Percentiles rank a stretch among this genome's conserved stretches.
Evolutionary conservation across 2,797 vertebrate genomes (phyloP).

Genomic region (Trematomus bernacchii): DNA sequence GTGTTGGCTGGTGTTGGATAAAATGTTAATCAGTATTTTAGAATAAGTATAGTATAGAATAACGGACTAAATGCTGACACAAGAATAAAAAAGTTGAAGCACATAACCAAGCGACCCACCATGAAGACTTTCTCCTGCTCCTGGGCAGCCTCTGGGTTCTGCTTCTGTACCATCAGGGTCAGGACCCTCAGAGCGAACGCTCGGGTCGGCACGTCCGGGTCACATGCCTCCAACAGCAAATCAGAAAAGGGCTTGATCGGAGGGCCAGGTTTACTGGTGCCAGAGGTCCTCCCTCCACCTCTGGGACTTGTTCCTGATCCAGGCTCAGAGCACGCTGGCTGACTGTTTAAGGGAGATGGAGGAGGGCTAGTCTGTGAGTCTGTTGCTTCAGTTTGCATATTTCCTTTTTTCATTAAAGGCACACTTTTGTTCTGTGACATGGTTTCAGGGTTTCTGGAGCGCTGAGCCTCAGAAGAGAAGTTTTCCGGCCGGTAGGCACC

Average conservation of each 20-base stretch:
- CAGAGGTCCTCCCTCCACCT: not conserved
- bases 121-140: slow-evolving; percentile 87
- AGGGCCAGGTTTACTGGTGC: not conserved
- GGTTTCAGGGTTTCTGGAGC: not conserved
- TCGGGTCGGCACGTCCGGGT: slow-evolving; percentile 88
- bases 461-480: slow-evolving; percentile 6
- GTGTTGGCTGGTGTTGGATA: too few species aligned
- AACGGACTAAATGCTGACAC: not conserved
- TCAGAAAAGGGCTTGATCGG: slow-evolving; percentile 68
- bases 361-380: not conserved
- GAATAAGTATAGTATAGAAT: not conserved
- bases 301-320: not conserved
- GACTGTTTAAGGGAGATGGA: not conserved
- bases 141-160: slow-evolving; percentile 74
- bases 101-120: slow-evolving; percentile 76
- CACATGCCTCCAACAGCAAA: slow-evolving; percentile 87
- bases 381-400: not conserved
- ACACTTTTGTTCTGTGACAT: not conserved
- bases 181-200: slow-evolving; percentile 89
- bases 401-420: slow-evolving; percentile 2
- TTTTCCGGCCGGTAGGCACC: slow-evolving; percentile 83
- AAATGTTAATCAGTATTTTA: not conserved
- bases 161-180: slow-evolving; percentile 78
- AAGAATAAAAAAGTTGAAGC: not conserved
- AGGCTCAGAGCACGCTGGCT: not conserved